phyloP scores from a whole-genome alignment of 1,140 invertebrate species.

The Solen grandis region DNA sequence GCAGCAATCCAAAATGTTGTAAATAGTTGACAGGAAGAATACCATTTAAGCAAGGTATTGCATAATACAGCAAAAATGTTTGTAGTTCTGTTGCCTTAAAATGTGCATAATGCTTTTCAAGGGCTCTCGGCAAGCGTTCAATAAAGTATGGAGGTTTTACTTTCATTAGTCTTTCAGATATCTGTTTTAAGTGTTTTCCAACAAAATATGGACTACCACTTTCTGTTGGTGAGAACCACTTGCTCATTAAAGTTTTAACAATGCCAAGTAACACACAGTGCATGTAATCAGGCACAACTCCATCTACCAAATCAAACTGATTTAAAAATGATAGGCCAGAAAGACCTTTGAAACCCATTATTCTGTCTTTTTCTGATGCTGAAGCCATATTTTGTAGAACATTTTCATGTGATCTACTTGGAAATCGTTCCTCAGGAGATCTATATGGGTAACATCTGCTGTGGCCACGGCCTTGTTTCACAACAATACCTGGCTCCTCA shows the following conservation, averaged over 20 bases:
- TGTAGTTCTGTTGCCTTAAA: conserved; percentile 36
- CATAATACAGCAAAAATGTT: conserved; percentile 26
- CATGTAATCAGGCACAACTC: conserved; percentile 40
- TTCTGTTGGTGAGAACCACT: conserved; percentile 40
- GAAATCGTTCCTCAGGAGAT: background rate
- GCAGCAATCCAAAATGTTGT: conserved; percentile 18
- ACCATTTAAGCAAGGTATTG: conserved; percentile 27
- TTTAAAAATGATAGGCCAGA: conserved; percentile 25
- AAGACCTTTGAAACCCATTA: conserved; percentile 37
- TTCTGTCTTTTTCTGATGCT: conserved; percentile 19
- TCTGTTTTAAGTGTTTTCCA: conserved; percentile 13
- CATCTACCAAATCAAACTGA: conserved; percentile 30
- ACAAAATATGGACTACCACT: conserved; percentile 26
- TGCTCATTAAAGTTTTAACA: conserved; percentile 35
- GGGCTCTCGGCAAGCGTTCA: conserved; percentile 19
- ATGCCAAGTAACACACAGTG: conserved; percentile 31
- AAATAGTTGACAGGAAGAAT: conserved; percentile 23
- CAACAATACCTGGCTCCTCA: conserved; percentile 52
- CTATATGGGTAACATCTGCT: conserved; percentile 54
- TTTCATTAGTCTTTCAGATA: background rate
- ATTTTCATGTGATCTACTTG: background rate
- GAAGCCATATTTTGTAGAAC: conserved; percentile 14
- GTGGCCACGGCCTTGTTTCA: conserved; percentile 48
- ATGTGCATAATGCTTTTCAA: conserved; percentile 47
- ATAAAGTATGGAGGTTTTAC: conserved; percentile 25